phyloP scores from a whole-genome alignment of 2,797 vertebrate species.

The Glossophaga mutica region DNA sequence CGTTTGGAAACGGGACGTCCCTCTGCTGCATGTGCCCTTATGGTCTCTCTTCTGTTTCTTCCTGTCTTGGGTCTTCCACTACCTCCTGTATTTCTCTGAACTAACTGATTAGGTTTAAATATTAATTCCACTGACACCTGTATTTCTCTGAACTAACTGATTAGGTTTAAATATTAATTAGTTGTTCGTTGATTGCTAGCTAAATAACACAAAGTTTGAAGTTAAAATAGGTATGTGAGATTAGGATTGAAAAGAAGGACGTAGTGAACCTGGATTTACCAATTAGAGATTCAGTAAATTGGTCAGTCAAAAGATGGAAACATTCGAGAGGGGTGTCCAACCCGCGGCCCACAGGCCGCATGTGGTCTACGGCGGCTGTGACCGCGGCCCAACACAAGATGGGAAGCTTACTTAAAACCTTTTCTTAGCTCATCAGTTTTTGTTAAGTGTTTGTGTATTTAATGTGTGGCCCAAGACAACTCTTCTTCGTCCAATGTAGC shows the following conservation, averaged over 20 bases:
- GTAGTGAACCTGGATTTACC: neutral
- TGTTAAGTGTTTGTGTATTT: too few relatives aligned
- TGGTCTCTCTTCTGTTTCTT: neutral
- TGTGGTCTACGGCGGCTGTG: too few relatives aligned
- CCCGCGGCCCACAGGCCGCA: too few relatives aligned
- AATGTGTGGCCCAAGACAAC: too few relatives aligned
- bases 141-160: constrained; percentile 7
- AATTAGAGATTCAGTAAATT: neutral
- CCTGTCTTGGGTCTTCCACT: neutral
- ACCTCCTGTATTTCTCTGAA: neutral
- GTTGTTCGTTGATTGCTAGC: neutral
- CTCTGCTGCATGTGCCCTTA: neutral
- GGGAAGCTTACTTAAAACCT: too few relatives aligned
- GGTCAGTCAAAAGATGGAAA: neutral
- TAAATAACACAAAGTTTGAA: constrained; percentile 21
- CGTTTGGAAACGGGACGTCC: neutral
- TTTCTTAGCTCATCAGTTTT: too few relatives aligned
- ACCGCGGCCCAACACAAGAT: too few relatives aligned
- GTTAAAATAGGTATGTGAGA: neutral
- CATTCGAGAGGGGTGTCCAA: neutral
- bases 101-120: neutral
- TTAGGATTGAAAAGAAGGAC: neutral
- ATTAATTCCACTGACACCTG: neutral
- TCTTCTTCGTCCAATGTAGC: too few relatives aligned
- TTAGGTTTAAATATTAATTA: neutral